Percentiles rank a stretch among this genome's conserved stretches.
Evolutionary conservation across 2,888 invertebrate genomes (phyloP).

Genomic region (Pseudanteris insignis): DNA sequence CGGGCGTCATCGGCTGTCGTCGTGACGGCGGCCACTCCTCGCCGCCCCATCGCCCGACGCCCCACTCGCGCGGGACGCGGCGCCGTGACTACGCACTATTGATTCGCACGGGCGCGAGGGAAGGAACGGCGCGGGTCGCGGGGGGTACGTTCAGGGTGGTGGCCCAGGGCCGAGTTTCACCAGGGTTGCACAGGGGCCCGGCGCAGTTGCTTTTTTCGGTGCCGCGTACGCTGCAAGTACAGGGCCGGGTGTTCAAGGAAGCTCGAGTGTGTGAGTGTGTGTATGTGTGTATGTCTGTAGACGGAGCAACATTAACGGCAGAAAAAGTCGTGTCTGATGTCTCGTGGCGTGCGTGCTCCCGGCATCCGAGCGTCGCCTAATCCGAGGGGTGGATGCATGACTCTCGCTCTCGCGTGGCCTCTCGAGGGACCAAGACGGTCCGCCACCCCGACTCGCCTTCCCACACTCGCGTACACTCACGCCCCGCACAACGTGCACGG

Average conservation of each 20-base stretch:
- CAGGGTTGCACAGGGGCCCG: constrained; percentile 11
- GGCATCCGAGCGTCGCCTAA: constrained; percentile 27
- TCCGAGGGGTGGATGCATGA: constrained; percentile 37
- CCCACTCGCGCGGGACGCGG: constrained; percentile 49
- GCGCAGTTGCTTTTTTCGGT: no score
- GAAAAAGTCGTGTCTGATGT: constrained; percentile 38
- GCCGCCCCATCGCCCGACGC: constrained; percentile 31
- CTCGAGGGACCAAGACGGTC: constrained; percentile 30
- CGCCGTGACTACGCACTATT: constrained; percentile 64
- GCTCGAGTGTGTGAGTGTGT: no score
- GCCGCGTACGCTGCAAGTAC: no score
- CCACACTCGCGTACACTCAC: constrained; percentile 3
- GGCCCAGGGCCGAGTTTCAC: constrained; percentile 44
- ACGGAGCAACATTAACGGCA: constrained; percentile 45
- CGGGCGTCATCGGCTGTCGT: constrained; percentile 55
- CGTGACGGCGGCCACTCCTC: constrained; percentile 47
- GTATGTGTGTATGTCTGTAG: no score
- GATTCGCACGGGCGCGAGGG: constrained; percentile 58
- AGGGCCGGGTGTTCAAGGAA: no score
- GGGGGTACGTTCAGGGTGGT: constrained; percentile 48
- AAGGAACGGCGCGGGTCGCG: constrained; percentile 46
- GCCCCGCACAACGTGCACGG: constrained; percentile 1
- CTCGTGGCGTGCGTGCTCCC: constrained; percentile 19
- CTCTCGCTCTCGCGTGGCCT: constrained; percentile 37
- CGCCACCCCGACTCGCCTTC: constrained; percentile 4